These are phyloP conservation scores for Dysmachus trigonus DNA, from an alignment of 2,888 invertebrate species.

Conservation along the genomic window DNA sequence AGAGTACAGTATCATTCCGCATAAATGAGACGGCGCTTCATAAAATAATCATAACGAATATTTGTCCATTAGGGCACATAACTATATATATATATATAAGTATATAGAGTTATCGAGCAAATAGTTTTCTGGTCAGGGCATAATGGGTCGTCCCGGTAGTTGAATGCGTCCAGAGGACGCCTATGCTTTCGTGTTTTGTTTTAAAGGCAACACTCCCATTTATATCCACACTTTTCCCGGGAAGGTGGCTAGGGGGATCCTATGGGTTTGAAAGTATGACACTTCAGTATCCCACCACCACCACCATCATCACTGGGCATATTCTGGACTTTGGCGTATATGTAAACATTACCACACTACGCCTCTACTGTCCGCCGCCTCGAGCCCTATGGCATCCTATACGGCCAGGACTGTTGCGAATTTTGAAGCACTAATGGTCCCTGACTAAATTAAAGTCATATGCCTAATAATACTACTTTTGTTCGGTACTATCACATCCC, in stretches of 20 bases:
- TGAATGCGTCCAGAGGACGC: background rate
- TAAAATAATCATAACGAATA: conserved; percentile 32
- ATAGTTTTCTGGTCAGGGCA: conserved; percentile 25
- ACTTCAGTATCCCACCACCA: background rate
- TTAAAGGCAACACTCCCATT: background rate
- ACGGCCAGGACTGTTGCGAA: background rate
- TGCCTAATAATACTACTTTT: background rate
- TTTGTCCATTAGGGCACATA: conserved; percentile 19
- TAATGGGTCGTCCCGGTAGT: background rate
- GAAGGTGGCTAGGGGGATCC: background rate
- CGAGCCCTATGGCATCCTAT: background rate
- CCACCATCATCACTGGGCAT: background rate
- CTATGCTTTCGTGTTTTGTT: background rate
- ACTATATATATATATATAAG: background rate
- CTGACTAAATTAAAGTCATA: conserved; percentile 26
- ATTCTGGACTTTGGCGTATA: background rate
- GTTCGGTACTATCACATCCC: background rate
- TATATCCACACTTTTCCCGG: background rate
- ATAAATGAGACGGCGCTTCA: conserved; percentile 17
- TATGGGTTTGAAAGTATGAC: background rate
- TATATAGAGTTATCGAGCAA: background rate
- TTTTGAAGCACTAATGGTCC: conserved; percentile 18
- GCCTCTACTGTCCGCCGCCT: background rate
- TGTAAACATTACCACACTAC: too few relatives aligned
- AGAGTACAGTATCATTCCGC: background rate